These are phyloP conservation scores for Carduelis carduelis DNA, from an alignment of 2,797 vertebrate species.

Conservation along the genomic window DNA sequence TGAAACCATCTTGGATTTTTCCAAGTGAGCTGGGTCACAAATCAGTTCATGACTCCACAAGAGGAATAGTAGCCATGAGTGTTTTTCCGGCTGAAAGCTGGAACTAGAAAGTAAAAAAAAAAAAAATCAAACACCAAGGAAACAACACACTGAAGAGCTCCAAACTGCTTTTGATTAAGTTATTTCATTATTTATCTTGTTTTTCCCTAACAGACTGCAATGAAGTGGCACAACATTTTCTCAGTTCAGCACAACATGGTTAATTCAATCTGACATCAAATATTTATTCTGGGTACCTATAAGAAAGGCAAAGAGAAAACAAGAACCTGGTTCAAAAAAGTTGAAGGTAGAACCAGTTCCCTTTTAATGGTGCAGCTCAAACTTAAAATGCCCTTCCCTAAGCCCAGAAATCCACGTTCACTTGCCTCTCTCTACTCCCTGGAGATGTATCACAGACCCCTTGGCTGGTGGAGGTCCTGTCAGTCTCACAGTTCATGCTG, in stretches of 20 bases:
- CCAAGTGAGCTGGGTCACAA: neutral
- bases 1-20: neutral
- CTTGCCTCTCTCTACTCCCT: neutral
- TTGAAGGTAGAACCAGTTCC: neutral
- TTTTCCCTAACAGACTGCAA: neutral
- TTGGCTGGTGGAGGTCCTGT: neutral
- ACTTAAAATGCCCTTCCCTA: neutral
- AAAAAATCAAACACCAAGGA: neutral
- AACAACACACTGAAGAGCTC: neutral
- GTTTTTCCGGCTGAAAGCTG: neutral
- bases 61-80: neutral
- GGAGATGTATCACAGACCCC: neutral
- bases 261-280: slow-evolving; percentile 44
- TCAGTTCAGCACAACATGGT: slow-evolving; percentile 1
- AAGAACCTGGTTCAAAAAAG: neutral
- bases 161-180: slow-evolving; percentile 37
- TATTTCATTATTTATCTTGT: slow-evolving; percentile 46
- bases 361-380: neutral
- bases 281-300: slow-evolving; percentile 21
- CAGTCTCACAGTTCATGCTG: neutral
- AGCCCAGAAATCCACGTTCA: neutral
- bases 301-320: slow-evolving; percentile 13
- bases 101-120: neutral
- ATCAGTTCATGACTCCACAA: neutral
- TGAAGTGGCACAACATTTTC: slow-evolving; percentile 8